These are phyloP conservation scores for Campoletis sonorensis DNA, from an alignment of 1,140 invertebrate species.

Conservation along the genomic window DNA sequence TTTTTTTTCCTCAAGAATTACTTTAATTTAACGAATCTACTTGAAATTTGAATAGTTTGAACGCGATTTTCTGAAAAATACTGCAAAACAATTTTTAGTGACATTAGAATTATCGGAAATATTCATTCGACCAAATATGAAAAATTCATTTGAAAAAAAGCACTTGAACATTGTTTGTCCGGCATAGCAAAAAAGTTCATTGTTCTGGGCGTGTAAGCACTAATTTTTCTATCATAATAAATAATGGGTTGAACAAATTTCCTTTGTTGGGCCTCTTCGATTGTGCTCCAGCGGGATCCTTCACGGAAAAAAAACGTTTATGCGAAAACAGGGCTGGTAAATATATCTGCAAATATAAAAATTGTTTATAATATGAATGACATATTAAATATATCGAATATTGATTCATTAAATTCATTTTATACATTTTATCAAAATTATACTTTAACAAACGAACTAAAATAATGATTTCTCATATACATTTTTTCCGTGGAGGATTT, in stretches of 20 bases:
- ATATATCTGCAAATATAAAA: slow-evolving; percentile 23
- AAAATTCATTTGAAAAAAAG: too few relatives aligned
- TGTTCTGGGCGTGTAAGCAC: too few relatives aligned
- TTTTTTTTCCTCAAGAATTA: too few relatives aligned
- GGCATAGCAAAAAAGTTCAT: too few relatives aligned
- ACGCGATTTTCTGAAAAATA: too few relatives aligned
- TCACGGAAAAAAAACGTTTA: slow-evolving; percentile 23
- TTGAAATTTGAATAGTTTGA: too few relatives aligned
- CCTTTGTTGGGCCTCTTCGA: slow-evolving; percentile 17
- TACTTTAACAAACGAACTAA: background rate
- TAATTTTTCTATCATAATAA: too few relatives aligned
- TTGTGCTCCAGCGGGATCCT: slow-evolving; percentile 10
- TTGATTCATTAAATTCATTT: background rate
- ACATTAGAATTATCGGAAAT: too few relatives aligned
- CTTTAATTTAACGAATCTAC: too few relatives aligned
- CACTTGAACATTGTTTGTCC: too few relatives aligned
- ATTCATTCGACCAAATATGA: too few relatives aligned
- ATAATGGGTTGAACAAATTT: background rate
- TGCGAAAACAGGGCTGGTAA: background rate
- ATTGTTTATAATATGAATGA: background rate
- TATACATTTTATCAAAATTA: background rate
- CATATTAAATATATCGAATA: background rate
- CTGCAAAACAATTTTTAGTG: too few relatives aligned
- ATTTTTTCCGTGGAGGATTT: slow-evolving; percentile 25
- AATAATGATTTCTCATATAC: slow-evolving; percentile 7